Evolutionary conservation across 2,113 vertebrate genomes (phyloP).

Genomic region (Syrrhaptes paradoxus): DNA sequence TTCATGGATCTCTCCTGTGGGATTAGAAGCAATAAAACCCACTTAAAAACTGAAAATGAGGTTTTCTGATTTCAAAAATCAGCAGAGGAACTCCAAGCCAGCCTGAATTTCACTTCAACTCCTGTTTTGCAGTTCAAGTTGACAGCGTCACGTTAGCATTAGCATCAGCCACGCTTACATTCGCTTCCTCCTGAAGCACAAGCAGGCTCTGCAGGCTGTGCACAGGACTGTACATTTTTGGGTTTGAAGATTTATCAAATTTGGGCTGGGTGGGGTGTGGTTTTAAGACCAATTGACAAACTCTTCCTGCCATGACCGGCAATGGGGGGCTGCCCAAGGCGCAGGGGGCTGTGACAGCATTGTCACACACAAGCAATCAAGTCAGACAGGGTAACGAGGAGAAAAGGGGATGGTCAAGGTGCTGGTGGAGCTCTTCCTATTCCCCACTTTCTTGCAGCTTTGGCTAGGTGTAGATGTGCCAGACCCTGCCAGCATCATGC

Average conservation of each 20-base stretch:
- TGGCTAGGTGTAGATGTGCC: background rate
- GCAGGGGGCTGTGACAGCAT: background rate
- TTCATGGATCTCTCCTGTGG: background rate
- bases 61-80: background rate
- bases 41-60: conserved; percentile 21
- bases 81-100: conserved; percentile 22
- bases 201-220: background rate
- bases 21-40: background rate
- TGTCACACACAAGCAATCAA: rapidly evolving
- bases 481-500: background rate
- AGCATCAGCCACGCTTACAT: background rate
- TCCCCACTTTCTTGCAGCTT: background rate
- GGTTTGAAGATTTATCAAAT: background rate
- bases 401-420: background rate
- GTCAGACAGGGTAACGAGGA: background rate
- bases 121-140: conserved; percentile 10
- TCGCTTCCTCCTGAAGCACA: background rate
- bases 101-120: conserved; percentile 45
- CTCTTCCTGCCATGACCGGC: background rate
- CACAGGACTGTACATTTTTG: background rate
- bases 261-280: background rate
- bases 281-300: background rate
- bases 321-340: background rate
- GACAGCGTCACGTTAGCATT: background rate
- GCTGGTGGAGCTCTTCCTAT: background rate